Evolutionary conservation across 2,888 invertebrate species (phyloP), one percentile per base, ranked within the genome.

Genomic region (Deroplatys truncata): DNA sequence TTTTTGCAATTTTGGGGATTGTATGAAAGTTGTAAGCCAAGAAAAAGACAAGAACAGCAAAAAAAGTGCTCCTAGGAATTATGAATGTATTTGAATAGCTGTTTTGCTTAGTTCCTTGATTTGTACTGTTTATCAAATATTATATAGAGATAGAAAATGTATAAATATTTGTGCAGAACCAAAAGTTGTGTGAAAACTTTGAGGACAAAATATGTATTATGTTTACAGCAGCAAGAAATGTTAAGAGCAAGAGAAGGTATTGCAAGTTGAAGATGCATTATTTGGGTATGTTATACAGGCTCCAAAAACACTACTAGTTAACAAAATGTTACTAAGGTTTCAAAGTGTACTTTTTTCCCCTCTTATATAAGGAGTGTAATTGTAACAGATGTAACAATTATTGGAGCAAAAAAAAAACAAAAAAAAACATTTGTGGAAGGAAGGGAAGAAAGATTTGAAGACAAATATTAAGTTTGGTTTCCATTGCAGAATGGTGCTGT

Each of bases 401-500:
- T 20, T 72, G 25, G 20, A 72, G 43, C 43, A 72, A 20, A 72
- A 72, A 15, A n/a, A n/a, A n/a, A n/a, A n/a, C n/a, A n/a, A n/a
- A n/a, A n/a, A n/a, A 25, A 72, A 72, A 72, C 56, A 20, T 72
- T 72, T 72, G 56, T 20, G 56, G 7, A 72, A 72, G 20, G 56
- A 72, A 72, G 56, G 56, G 56, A 72, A 72, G 25, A 72, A 25
- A 20, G 56, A 72, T 20, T 20, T 72, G 85, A n/a, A 49, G 28
- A 85, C n/a, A 85, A 49, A 28, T 49, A 85, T 85, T 85, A 85
- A 85, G 85, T 85, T 85, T 85, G 85, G 49, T 87, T 83, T 83
- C 87, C 31, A 83, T 87, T 87, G 87, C 87, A 87, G 29, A 87
- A 83, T 87, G 87, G 87, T 87, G 87, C 87, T 87, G 87, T 72